phyloP scores from a whole-genome alignment of 2,113 vertebrate genomes.

The Vulpes ferrilata region DNA sequence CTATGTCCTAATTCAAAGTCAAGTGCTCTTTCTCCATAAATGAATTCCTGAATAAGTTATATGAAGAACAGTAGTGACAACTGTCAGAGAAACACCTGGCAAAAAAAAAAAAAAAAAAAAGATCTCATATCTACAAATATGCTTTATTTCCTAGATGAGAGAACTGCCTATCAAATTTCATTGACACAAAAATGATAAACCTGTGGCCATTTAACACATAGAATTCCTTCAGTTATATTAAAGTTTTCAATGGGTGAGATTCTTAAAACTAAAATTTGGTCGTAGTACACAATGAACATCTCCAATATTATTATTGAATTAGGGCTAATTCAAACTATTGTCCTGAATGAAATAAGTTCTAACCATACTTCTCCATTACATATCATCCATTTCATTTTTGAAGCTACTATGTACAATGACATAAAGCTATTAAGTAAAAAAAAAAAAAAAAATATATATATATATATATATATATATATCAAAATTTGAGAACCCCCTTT shows the following conservation, averaged over 20 bases:
- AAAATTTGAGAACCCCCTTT: background rate
- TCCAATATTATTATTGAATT: background rate
- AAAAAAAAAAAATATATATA: background rate
- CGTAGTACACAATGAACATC: background rate
- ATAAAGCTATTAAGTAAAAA: conserved; percentile 15
- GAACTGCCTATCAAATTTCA: background rate
- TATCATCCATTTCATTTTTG: background rate
- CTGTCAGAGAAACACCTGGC: background rate
- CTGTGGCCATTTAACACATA: background rate
- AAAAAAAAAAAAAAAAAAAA: background rate
- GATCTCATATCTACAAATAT: background rate
- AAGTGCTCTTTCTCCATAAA: background rate
- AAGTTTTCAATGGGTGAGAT: background rate
- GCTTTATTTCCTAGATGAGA: background rate
- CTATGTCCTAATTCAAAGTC: background rate
- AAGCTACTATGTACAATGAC: background rate
- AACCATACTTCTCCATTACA: conserved; percentile 25
- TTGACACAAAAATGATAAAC: conserved; percentile 17
- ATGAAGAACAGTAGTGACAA: background rate
- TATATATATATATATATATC: background rate
- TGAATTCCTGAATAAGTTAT: background rate
- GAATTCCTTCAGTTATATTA: background rate
- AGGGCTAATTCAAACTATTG: background rate
- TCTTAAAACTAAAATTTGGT: background rate
- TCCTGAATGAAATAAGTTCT: background rate